phyloP scores from a whole-genome alignment of 2,797 vertebrate genomes.

The Champsocephalus esox region DNA sequence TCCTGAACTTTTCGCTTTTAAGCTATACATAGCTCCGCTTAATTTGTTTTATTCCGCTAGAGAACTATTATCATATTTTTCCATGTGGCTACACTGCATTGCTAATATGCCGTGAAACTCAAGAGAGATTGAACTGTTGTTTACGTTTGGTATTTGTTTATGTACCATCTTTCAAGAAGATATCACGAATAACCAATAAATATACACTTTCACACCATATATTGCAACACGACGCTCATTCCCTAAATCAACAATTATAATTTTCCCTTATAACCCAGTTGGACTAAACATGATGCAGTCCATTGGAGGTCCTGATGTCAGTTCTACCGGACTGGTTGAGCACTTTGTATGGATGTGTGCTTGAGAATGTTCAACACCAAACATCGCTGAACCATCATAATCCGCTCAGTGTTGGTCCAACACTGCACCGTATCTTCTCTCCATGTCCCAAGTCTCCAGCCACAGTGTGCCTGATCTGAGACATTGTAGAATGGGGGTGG shows the following conservation, averaged over 20 bases:
- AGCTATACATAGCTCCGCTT: conserved; percentile 69
- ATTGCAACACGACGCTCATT: not conserved
- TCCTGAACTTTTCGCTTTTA: conserved; percentile 77
- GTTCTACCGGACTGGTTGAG: conserved; percentile 3
- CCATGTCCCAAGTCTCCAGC: conserved; percentile 19
- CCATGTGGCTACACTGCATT: conserved; percentile 35
- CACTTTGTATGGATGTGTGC: not conserved
- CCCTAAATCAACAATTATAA: not conserved
- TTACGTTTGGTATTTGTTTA: not conserved
- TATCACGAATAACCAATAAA: not conserved
- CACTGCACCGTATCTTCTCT: conserved; percentile 54
- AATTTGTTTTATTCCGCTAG: conserved; percentile 61
- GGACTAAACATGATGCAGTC: not conserved
- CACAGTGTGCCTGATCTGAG: conserved; percentile 7
- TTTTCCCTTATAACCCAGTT: not conserved
- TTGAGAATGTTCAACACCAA: conserved; percentile 19
- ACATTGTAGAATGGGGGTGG: conserved; percentile 26
- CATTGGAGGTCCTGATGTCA: not conserved
- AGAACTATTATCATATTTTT: conserved; percentile 57
- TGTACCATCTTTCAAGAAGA: conserved; percentile 1
- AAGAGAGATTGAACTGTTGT: conserved; percentile 32
- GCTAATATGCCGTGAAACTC: conserved; percentile 35
- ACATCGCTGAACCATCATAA: conserved; percentile 40
- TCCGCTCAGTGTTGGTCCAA: conserved; percentile 29
- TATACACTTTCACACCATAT: not conserved